Evolutionary conservation across 1,140 invertebrate species (phyloP).

Genomic region (Drosophila arizonae): DNA sequence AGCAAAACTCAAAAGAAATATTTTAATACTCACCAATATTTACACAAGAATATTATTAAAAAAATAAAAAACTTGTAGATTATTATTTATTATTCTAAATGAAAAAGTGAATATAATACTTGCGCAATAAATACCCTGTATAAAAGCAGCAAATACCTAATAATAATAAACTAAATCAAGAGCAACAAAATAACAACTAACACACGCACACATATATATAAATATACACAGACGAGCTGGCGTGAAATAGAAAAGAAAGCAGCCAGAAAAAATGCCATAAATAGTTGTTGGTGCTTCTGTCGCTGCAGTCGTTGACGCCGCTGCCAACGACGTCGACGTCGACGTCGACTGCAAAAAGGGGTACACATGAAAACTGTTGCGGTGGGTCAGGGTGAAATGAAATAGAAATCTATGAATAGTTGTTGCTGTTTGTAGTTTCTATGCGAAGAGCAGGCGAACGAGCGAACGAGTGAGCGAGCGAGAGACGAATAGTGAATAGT

Average conservation of each 20-base stretch:
- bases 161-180: conserved; percentile 49
- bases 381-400: conserved; percentile 79
- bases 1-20: too few species aligned
- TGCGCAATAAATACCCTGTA: not conserved
- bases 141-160: not conserved
- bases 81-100: not conserved
- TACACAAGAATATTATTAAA: not conserved
- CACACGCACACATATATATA: conserved; percentile 14
- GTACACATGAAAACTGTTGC: conserved; percentile 74
- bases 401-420: conserved; percentile 81
- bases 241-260: conserved; percentile 50
- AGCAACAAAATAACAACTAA: conserved; percentile 12
- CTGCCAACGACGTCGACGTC: conserved; percentile 1
- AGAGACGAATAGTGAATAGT: conserved; percentile 2
- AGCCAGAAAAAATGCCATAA: conserved; percentile 60
- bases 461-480: conserved; percentile 29
- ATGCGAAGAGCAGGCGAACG: conserved; percentile 22
- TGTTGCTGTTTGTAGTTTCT: conserved; percentile 30
- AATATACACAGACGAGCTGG: not conserved
- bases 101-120: not conserved
- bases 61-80: not conserved
- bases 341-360: conserved; percentile 50
- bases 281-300: conserved; percentile 50
- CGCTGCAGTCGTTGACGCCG: conserved; percentile 29
- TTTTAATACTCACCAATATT: not conserved